Base-by-base conservation (phyloP, 2,797 vertebrate species). In the Phrynocephalus forsythii region DNA sequence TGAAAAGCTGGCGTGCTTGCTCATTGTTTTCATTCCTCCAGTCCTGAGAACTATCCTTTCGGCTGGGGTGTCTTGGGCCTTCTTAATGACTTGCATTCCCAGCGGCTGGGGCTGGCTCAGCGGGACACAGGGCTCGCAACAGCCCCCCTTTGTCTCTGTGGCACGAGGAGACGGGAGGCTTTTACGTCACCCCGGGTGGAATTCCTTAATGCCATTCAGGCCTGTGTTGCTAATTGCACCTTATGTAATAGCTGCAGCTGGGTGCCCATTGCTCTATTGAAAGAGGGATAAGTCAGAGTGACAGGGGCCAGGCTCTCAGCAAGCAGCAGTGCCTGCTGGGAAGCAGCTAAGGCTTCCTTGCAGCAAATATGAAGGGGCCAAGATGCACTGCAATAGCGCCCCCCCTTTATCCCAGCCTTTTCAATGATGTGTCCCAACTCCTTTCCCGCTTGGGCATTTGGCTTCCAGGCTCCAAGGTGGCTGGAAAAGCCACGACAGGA, bases 181-280 rank as follows among this genome's bases (percentile, higher is more conserved):
- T 94, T 94, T 90, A 94, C 95, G 94, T 95, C 95, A 95, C 83
- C 82, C 75, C 1, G 86, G 71, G 91, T 93, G 92, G 94, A 95
- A 95, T 95, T 95, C 94, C 95, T 95, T 93, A 92, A 94, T 93
- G 94, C 94, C 92, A 93, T 85, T 89, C 93, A 93, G 91, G 73
- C 72, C 88, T 28, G 78, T 11, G 0, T 72, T 13, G 92, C 90
- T 95, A 95, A 95, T 95, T 95, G 94, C 82, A 0, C 1, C 92
- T 95, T 95, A 95, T 95, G 92, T 94, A 94, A 95, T 81, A 88
- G 92, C 85, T 33, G 93, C 95, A 89, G 95, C 94, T 88, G 93
- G 88, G 92, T 82, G 90, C 85, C 86, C 79, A 76, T 81, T 60
- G 82, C 2, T 83, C 91, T 66, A 24, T 69, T 76, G 90, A 86